A percentile compares a stretch with the other conserved stretches of the same genome.
Evolutionary conservation across 2,888 invertebrate genomes (phyloP).

Genomic region (Myathropa florea): DNA sequence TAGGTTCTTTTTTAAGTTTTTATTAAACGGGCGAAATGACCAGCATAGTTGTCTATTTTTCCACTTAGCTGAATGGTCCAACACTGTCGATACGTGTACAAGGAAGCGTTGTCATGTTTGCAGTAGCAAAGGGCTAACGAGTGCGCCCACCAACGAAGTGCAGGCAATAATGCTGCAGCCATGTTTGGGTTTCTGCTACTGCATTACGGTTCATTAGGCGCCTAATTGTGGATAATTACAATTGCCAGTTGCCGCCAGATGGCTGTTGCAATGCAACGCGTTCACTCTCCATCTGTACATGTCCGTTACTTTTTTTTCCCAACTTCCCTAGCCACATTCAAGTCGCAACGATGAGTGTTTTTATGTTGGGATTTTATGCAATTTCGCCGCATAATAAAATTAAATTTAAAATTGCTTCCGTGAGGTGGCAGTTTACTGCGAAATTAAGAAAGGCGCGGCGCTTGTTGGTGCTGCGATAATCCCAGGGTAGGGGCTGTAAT

Average conservation of each 20-base stretch:
- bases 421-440: conserved; percentile 17
- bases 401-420: conserved; percentile 44
- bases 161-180: background rate
- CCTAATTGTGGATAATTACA: conserved; percentile 65
- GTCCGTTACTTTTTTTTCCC: background rate
- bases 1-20: background rate
- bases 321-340: background rate
- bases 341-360: conserved; percentile 14
- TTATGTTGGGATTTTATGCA: conserved; percentile 24
- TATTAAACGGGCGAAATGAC: background rate
- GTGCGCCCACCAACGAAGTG: background rate
- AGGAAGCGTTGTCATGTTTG: background rate
- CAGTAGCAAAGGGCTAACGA: background rate
- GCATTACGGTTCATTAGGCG: conserved; percentile 60
- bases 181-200: conserved; percentile 5
- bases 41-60: background rate
- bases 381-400: conserved; percentile 35
- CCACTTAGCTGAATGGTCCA: background rate
- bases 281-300: background rate
- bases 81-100: background rate
- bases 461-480: conserved; percentile 9
- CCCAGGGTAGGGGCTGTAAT: background rate
- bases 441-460: conserved; percentile 18
- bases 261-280: conserved; percentile 31
- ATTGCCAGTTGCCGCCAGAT: conserved; percentile 49